Evolutionary conservation across 2,888 invertebrate genomes (phyloP).

Genomic region (Chironomus tentans): DNA sequence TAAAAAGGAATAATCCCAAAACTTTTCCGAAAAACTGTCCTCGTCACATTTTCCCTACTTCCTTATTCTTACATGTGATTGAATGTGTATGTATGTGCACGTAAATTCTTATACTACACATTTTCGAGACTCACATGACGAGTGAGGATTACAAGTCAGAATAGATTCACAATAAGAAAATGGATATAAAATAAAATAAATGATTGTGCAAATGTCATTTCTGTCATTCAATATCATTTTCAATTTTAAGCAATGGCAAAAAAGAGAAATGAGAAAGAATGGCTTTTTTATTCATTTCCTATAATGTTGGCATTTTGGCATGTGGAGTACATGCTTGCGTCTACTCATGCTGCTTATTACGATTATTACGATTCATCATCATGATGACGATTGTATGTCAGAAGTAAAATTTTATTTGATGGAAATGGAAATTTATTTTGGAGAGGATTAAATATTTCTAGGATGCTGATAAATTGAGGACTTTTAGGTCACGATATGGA

Average conservation of each 20-base stretch:
- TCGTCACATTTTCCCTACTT: not conserved
- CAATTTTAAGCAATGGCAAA: not conserved
- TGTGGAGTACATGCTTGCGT: too few species aligned
- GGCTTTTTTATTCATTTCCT: not conserved
- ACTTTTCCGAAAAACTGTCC: slow-evolving; percentile 8
- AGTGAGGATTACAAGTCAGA: not conserved
- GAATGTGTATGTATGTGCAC: not conserved
- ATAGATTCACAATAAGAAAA: not conserved
- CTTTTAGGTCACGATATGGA: too few species aligned
- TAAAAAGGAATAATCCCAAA: slow-evolving; percentile 12
- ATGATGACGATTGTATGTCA: too few species aligned
- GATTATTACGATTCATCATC: too few species aligned
- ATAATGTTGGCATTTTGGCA: too few species aligned
- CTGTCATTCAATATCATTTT: not conserved
- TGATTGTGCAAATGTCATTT: slow-evolving; percentile 21
- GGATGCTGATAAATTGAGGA: too few species aligned
- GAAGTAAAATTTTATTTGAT: too few species aligned
- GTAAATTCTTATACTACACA: not conserved
- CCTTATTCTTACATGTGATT: too few species aligned
- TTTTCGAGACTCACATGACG: too few species aligned
- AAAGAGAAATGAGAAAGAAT: not conserved
- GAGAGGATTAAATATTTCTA: too few species aligned
- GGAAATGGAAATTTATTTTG: too few species aligned
- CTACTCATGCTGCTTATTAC: too few species aligned
- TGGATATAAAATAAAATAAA: slow-evolving; percentile 6